phyloP scores from a whole-genome alignment of 2,888 invertebrate species.

The Endomychus coccineus region DNA sequence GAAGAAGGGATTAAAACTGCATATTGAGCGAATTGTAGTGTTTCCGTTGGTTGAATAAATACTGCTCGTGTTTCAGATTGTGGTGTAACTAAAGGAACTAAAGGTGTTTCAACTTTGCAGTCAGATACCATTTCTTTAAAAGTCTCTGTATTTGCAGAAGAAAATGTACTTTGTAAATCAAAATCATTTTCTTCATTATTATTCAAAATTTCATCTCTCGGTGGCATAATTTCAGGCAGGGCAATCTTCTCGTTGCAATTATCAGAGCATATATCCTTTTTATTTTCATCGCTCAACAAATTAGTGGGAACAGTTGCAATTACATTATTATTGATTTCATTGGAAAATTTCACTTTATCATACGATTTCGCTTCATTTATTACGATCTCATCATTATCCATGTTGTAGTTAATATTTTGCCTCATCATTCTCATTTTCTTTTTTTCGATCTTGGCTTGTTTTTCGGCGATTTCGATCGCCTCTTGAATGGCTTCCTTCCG shows the following conservation, averaged over 20 bases:
- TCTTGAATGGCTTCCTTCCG: conserved; percentile 69
- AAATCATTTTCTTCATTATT: not conserved
- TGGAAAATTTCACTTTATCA: conserved; percentile 5
- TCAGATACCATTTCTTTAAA: too few species aligned
- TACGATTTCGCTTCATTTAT: conserved; percentile 23
- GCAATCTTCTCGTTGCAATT: too few species aligned
- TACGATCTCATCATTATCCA: conserved; percentile 7
- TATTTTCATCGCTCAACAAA: too few species aligned
- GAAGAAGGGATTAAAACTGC: conserved; percentile 52
- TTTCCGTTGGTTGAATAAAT: conserved; percentile 42
- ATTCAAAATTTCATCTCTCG: too few species aligned
- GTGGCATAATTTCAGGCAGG: too few species aligned
- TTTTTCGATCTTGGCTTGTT: conserved; percentile 53
- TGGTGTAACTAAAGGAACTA: conserved; percentile 21
- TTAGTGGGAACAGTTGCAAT: not conserved
- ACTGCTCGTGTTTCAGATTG: conserved; percentile 38
- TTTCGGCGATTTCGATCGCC: conserved; percentile 65
- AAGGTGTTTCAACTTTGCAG: conserved; percentile 1
- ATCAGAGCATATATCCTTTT: too few species aligned
- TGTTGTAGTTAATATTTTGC: conserved; percentile 25
- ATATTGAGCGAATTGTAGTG: conserved; percentile 49
- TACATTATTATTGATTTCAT: conserved; percentile 8
- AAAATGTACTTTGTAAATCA: conserved; percentile 1
- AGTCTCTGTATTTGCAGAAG: conserved; percentile 5
- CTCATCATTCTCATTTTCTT: conserved; percentile 31